Evolutionary conservation across 2,797 vertebrate species (phyloP).

Genomic region (Onychomys leucogaster): DNA sequence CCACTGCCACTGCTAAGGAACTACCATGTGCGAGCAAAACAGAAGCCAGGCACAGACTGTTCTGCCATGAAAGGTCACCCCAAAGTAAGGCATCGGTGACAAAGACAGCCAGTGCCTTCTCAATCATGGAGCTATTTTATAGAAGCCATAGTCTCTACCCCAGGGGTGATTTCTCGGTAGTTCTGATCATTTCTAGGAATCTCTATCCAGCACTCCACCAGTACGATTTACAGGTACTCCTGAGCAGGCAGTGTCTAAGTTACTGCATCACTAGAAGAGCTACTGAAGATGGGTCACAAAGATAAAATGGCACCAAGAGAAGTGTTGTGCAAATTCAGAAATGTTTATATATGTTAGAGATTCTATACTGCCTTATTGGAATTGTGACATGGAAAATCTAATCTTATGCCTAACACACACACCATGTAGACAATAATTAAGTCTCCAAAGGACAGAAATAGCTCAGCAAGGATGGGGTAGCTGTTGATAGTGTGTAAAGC

Average conservation of each 20-base stretch:
- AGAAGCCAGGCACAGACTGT: not conserved
- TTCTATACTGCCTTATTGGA: not conserved
- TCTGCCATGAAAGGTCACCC: not conserved
- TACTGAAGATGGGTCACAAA: constrained; percentile 1
- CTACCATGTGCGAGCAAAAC: not conserved
- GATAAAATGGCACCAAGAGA: not conserved
- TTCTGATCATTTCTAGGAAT: constrained; percentile 13
- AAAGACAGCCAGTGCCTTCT: not conserved
- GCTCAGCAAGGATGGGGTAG: not conserved
- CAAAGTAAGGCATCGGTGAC: not conserved
- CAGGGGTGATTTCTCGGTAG: not conserved
- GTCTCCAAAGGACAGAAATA: not conserved
- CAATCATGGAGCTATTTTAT: not conserved
- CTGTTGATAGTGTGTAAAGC: not conserved
- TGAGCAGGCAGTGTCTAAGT: not conserved
- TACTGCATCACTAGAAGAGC: not conserved
- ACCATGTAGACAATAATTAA: not conserved
- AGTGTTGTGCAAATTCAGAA: not conserved
- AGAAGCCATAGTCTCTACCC: not conserved
- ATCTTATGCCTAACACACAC: not conserved
- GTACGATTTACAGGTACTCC: not conserved
- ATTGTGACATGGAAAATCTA: not conserved
- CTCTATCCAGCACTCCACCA: not conserved
- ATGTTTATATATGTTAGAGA: not conserved
- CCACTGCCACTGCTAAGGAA: not conserved